Evolutionary conservation across 1,140 invertebrate genomes (phyloP).

Genomic region (Dinoponera quadriceps): DNA sequence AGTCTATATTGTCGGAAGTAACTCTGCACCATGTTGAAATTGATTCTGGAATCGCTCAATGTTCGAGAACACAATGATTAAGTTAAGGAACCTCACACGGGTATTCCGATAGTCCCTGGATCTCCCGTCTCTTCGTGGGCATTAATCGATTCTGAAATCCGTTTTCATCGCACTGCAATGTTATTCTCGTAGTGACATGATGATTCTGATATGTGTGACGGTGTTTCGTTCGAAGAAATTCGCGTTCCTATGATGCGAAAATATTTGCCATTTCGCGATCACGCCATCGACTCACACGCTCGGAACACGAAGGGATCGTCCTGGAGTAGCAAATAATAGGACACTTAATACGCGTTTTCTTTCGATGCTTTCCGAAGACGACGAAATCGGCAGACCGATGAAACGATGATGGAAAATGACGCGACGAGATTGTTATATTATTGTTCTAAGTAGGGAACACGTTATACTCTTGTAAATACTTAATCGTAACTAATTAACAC

Average conservation of each 20-base stretch:
- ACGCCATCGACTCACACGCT: background rate
- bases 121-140: slow-evolving; percentile 1
- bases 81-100: background rate
- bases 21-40: background rate
- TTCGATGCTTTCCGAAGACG: slow-evolving; percentile 4
- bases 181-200: background rate
- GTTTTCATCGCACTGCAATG: background rate
- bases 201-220: background rate
- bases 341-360: slow-evolving; percentile 14
- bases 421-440: slow-evolving; percentile 77
- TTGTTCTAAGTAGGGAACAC: slow-evolving; percentile 75
- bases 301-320: slow-evolving; percentile 20
- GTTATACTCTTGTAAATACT: slow-evolving; percentile 73
- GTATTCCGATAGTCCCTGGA: background rate
- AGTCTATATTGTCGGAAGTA: background rate
- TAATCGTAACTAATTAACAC: slow-evolving; percentile 70
- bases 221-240: background rate
- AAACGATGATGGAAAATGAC: background rate
- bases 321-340: background rate
- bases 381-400: slow-evolving; percentile 13
- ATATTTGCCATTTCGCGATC: background rate
- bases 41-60: background rate
- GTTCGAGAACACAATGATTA: background rate
- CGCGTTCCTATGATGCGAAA: background rate
- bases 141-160: background rate